Evolutionary conservation across 2,797 vertebrate species (phyloP), one percentile per base, ranked within the genome.

Genomic region (Loriculus beryllinus): DNA sequence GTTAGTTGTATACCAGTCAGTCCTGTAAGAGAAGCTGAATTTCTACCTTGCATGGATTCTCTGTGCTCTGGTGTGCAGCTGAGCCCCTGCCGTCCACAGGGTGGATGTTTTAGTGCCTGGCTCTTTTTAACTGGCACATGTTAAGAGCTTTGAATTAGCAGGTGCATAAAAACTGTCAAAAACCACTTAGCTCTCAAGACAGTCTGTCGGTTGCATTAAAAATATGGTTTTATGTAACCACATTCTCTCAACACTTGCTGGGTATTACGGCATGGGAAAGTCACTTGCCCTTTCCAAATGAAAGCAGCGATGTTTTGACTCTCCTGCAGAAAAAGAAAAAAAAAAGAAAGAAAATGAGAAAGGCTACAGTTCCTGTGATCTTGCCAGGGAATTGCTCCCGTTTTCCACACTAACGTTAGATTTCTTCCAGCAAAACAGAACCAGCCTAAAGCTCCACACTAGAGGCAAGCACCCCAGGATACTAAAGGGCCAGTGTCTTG

Each of bases 131-230:
- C 97, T 98, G 98, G 98, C 98, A 98, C 97, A 98, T 98, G 98
- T 98, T 98, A 98, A 98, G 98, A 98, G 97, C 97, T 98, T 98
- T 97, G 97, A 98, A 98, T 98, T 98, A 98, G 97, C 98, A 98
- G 98, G 98, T 98, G 97, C 97, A 97, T 98, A 98, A 98, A 98
- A 98, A 98, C 98, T 98, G 98, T 98, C 98, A 98, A 97, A 98
- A 97, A 97, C 97, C 97, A 98, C 97, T 98, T 98, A 98, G 97
- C 96, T 98, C 97, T 97, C 96, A 97, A 98, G 97, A 98, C 97
- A 97, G 97, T 97, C 97, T 98, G 97, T 98, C 96, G 95, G 96
- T 97, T 96, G 95, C 97, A 97, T 98, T 98, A 97, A 97, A 98
- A 98, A 97, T 98, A 98, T 82, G 96, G 97, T 96, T 97, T 97